Evolutionary conservation across 2,888 invertebrate species (phyloP).

Genomic region (Platynereis dumerilii): DNA sequence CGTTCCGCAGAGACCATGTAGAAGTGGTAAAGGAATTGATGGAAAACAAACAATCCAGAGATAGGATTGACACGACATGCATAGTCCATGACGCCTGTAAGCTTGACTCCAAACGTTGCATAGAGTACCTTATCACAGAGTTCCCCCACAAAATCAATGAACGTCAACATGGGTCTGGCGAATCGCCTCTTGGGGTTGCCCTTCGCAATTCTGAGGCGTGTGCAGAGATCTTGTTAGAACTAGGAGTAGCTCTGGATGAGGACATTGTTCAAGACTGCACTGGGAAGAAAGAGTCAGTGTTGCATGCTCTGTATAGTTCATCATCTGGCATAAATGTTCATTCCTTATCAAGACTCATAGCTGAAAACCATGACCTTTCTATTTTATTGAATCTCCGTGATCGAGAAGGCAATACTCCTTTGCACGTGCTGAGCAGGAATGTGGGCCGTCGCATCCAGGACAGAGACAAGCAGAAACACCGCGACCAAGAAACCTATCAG

Average conservation of each 20-base stretch:
- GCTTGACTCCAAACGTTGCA: constrained; percentile 6
- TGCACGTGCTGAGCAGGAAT: constrained; percentile 12
- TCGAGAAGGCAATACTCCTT: constrained; percentile 10
- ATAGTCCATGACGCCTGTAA: constrained; percentile 12
- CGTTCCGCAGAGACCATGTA: constrained; percentile 12
- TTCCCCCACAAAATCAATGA: constrained; percentile 11
- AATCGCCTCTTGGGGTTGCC: constrained; percentile 14
- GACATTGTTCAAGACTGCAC: constrained; percentile 14
- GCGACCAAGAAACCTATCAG: constrained; percentile 8
- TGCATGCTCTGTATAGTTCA: constrained; percentile 8
- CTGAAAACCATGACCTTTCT: neutral
- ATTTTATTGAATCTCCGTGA: constrained; percentile 10
- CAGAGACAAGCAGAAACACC: constrained; percentile 2
- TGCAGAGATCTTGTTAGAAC: constrained; percentile 8
- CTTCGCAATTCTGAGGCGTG: constrained; percentile 4
- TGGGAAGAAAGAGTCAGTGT: constrained; percentile 7
- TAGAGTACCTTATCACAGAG: constrained; percentile 8
- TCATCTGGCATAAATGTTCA: constrained; percentile 5
- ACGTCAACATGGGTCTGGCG: constrained; percentile 4
- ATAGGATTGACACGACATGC: neutral
- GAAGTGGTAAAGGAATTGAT: constrained; percentile 18
- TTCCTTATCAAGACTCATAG: constrained; percentile 6
- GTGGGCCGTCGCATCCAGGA: constrained; percentile 7
- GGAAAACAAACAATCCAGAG: neutral
- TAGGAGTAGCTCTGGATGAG: constrained; percentile 1